phyloP scores from a whole-genome alignment of 1,140 invertebrate species.

The Dendroctonus valens region DNA sequence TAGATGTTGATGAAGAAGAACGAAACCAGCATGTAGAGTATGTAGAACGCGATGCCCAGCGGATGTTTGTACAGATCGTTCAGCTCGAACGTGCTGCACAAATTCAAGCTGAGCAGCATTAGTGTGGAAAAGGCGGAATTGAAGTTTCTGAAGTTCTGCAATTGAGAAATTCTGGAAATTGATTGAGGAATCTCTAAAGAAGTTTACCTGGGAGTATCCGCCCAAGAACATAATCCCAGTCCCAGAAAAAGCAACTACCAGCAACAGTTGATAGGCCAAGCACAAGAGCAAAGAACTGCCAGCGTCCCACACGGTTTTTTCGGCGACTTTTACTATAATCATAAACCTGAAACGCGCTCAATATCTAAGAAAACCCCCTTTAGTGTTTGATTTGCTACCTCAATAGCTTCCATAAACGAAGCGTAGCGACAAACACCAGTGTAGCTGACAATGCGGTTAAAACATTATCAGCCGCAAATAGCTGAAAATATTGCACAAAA shows the following conservation, averaged over 20 bases:
- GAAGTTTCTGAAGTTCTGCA: slow-evolving; percentile 31
- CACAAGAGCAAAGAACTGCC: slow-evolving; percentile 16
- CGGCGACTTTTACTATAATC: slow-evolving; percentile 35
- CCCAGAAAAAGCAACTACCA: slow-evolving; percentile 29
- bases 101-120: slow-evolving; percentile 21
- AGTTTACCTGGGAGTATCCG: slow-evolving; percentile 9
- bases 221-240: slow-evolving; percentile 32
- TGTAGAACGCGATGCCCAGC: slow-evolving; percentile 30
- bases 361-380: too few relatives aligned
- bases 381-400: neutral
- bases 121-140: slow-evolving; percentile 23
- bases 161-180: neutral
- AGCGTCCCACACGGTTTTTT: slow-evolving; percentile 34
- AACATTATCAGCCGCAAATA: slow-evolving; percentile 31
- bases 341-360: slow-evolving; percentile 28
- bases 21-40: slow-evolving; percentile 30
- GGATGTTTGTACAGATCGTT: slow-evolving; percentile 8
- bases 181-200: neutral
- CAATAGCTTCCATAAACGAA: slow-evolving; percentile 40
- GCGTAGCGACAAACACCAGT: slow-evolving; percentile 38
- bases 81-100: slow-evolving; percentile 21
- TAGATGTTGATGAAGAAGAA: slow-evolving; percentile 34
- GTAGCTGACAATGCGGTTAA: slow-evolving; percentile 30
- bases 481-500: slow-evolving; percentile 39
- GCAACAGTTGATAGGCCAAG: slow-evolving; percentile 30